Conservation (phyloP, 2,797 vertebrate species). For the Chloroceryle amazona region DNA sequence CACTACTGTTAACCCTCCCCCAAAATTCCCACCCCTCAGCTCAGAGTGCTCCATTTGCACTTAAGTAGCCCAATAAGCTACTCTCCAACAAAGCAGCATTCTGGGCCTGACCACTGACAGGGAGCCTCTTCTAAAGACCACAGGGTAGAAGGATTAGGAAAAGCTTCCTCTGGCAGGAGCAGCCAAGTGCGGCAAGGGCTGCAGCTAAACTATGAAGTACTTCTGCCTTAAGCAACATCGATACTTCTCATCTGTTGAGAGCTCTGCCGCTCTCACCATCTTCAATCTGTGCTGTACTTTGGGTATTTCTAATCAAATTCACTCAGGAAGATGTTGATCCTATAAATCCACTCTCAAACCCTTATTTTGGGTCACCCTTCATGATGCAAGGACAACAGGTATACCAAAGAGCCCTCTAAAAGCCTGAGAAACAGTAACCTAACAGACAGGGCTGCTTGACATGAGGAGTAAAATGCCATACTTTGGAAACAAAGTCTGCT, state of each 20-base stretch:
- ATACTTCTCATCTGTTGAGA: background rate
- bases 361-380: background rate
- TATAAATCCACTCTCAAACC: background rate
- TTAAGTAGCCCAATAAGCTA: background rate
- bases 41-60: background rate
- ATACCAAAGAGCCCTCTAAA: background rate
- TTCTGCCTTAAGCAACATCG: background rate
- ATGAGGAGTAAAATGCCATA: background rate
- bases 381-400: background rate
- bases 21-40: background rate
- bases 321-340: background rate
- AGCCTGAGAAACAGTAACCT: background rate
- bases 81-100: background rate
- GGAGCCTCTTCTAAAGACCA: background rate
- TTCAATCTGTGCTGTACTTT: background rate
- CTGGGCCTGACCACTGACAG: background rate
- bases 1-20: background rate
- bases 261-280: background rate
- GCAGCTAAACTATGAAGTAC: background rate
- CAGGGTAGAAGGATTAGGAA: background rate
- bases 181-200: background rate
- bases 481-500: background rate
- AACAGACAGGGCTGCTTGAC: background rate
- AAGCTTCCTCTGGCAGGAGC: background rate
- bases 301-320: background rate